Conservation (phyloP, 2,797 vertebrate species). For the Sebastes flavidus region DNA sequence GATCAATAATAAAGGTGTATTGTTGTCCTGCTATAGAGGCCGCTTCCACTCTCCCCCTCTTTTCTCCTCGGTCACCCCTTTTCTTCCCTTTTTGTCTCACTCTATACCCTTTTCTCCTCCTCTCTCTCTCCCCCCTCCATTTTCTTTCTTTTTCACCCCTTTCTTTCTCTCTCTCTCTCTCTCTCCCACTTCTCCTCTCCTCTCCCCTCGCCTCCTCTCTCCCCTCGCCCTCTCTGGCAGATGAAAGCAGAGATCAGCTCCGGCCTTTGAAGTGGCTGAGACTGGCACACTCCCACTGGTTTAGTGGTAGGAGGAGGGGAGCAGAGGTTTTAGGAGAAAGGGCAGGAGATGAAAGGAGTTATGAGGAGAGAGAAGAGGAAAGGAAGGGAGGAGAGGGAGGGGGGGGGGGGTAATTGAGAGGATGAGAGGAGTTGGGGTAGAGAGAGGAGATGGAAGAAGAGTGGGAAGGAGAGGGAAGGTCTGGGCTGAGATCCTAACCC, state of each 20-base stretch:
- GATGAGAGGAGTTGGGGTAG: slow-evolving; percentile 57
- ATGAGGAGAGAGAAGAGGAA: slow-evolving; percentile 49
- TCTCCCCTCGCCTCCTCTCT: slow-evolving; percentile 27
- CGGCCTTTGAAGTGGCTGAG: slow-evolving; percentile 77
- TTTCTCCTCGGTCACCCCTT: slow-evolving; percentile 35
- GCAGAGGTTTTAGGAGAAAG: slow-evolving; percentile 73
- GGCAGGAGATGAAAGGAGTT: slow-evolving; percentile 70
- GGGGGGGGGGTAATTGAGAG: slow-evolving; percentile 64
- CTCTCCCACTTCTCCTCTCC: slow-evolving; percentile 1
- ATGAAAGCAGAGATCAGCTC: slow-evolving; percentile 78
- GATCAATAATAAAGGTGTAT: slow-evolving; percentile 75
- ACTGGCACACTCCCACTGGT: slow-evolving; percentile 75
- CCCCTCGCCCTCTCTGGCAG: slow-evolving; percentile 56
- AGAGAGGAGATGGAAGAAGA: slow-evolving; percentile 42
- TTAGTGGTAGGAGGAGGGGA: slow-evolving; percentile 63
- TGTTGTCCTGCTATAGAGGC: slow-evolving; percentile 63
- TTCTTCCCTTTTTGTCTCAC: slow-evolving; percentile 35
- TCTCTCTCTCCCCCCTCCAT: not conserved
- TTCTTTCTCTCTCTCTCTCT: not conserved
- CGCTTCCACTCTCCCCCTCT: slow-evolving; percentile 18
- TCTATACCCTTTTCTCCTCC: slow-evolving; percentile 12
- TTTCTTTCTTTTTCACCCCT: slow-evolving; percentile 20
- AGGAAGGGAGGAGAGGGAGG: slow-evolving; percentile 7
- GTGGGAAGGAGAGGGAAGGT: slow-evolving; percentile 44
- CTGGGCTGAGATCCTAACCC: slow-evolving; percentile 63